Conservation (phyloP, 2,888 invertebrate genomes). For the Rhagophthalmus giganteus region DNA sequence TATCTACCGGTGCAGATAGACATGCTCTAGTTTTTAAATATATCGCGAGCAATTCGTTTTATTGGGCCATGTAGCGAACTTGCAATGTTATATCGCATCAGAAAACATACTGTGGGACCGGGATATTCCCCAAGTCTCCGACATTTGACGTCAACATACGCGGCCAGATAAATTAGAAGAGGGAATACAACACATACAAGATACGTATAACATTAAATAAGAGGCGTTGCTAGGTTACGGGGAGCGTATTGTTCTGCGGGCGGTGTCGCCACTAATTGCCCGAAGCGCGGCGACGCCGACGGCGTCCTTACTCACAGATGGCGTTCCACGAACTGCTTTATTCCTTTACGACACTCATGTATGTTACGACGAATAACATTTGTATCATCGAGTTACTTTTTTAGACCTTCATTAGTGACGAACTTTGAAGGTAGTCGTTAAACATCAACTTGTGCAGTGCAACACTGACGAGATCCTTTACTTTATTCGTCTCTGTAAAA, state of each 20-base stretch:
- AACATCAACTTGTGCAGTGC: constrained; percentile 18
- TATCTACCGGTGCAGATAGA: constrained; percentile 8
- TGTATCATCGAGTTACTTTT: constrained; percentile 34
- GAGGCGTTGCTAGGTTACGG: constrained; percentile 32
- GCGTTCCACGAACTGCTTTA: constrained; percentile 31
- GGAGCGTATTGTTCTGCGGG: constrained; percentile 40
- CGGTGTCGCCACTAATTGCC: constrained; percentile 42
- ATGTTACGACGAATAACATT: constrained; percentile 39
- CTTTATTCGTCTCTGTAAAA: constrained; percentile 15
- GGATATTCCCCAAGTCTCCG: constrained; percentile 50
- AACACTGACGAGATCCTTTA: constrained; percentile 20
- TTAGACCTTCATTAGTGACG: constrained; percentile 36
- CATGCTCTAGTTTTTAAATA: constrained; percentile 29
- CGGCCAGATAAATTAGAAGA: constrained; percentile 50
- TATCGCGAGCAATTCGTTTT: constrained; percentile 35
- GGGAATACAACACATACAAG: constrained; percentile 44
- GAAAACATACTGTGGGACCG: constrained; percentile 53
- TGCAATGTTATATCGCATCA: constrained; percentile 45
- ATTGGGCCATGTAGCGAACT: constrained; percentile 29
- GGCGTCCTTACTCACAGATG: constrained; percentile 38
- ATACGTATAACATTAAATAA: constrained; percentile 34
- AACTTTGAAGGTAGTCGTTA: constrained; percentile 33
- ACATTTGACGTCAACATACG: constrained; percentile 49
- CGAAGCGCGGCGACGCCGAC: constrained; percentile 29
- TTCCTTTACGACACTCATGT: constrained; percentile 40